phyloP scores from a whole-genome alignment of 2,797 vertebrate genomes.

The Anolis apletophallus region DNA sequence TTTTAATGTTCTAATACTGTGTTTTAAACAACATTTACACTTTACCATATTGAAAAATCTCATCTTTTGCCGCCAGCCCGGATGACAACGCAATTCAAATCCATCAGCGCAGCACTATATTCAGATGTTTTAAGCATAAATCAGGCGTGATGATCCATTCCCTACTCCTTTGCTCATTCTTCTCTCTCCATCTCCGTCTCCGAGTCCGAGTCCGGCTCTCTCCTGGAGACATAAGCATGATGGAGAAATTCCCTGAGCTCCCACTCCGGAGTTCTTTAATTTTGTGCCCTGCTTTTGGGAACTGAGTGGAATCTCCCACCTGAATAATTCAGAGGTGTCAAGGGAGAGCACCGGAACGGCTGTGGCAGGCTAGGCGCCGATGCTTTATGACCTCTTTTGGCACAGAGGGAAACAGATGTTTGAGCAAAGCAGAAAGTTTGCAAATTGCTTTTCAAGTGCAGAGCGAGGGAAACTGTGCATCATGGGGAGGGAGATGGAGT shows the following conservation, averaged over 20 bases:
- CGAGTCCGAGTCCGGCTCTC: conserved; percentile 20
- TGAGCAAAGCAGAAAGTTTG: conserved; percentile 6
- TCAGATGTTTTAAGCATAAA: conserved; percentile 65
- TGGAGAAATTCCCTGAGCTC: background rate
- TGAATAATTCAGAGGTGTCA: conserved; percentile 66
- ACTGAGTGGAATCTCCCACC: conserved; percentile 47
- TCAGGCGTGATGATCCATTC: conserved; percentile 58
- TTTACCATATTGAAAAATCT: conserved; percentile 74
- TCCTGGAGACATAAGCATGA: background rate
- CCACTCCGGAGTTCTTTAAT: conserved; percentile 36
- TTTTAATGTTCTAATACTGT: conserved; percentile 74
- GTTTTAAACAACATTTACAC: conserved; percentile 76
- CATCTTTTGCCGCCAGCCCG: conserved; percentile 68
- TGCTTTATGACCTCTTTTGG: conserved; percentile 48
- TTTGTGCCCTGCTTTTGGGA: conserved; percentile 57
- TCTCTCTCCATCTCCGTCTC: conserved; percentile 35
- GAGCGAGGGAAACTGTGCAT: conserved; percentile 52
- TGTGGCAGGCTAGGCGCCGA: background rate
- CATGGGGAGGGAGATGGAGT: conserved; percentile 15
- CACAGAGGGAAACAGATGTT: background rate
- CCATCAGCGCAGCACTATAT: conserved; percentile 68
- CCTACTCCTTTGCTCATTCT: conserved; percentile 8
- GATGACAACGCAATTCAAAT: conserved; percentile 72
- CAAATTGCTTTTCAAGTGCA: conserved; percentile 42
- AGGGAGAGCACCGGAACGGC: background rate